Evolutionary conservation across 2,888 invertebrate genomes (phyloP).

Genomic region (Lumbricus terrestris): DNA sequence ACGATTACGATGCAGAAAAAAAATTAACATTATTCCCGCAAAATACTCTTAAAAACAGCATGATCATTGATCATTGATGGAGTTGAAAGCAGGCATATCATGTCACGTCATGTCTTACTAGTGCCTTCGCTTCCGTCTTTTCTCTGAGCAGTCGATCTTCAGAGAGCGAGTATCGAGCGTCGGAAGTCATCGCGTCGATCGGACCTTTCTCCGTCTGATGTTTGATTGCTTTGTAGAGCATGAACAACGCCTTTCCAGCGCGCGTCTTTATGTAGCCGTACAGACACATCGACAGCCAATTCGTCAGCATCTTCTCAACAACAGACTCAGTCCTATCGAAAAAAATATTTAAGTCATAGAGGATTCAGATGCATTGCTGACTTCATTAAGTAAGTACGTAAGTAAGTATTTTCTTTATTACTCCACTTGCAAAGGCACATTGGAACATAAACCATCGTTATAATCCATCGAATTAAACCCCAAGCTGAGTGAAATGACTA

Average conservation of each 20-base stretch:
- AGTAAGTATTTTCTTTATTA: too few species aligned
- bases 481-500: too few species aligned
- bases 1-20: conserved; percentile 71
- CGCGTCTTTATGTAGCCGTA: conserved; percentile 89
- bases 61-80: too few species aligned
- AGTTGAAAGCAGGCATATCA: conserved; percentile 72
- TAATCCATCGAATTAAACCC: too few species aligned
- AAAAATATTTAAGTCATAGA: conserved; percentile 67
- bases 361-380: neutral
- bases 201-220: conserved; percentile 99
- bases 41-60: conserved; percentile 57
- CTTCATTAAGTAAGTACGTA: too few species aligned
- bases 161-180: conserved; percentile 95
- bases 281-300: conserved; percentile 97
- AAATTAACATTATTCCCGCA: neutral
- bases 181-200: conserved; percentile 93
- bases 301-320: conserved; percentile 97
- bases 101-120: conserved; percentile 46
- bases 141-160: conserved; percentile 98
- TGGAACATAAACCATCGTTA: too few species aligned
- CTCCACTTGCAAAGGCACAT: too few species aligned
- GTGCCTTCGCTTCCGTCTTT: conserved; percentile 77
- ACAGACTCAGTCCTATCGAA: conserved; percentile 83
- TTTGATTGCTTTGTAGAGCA: conserved; percentile 96
- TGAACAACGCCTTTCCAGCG: conserved; percentile 94